Base-by-base conservation (phyloP, 2,888 invertebrate species). In the Rhabditoides inermis region DNA sequence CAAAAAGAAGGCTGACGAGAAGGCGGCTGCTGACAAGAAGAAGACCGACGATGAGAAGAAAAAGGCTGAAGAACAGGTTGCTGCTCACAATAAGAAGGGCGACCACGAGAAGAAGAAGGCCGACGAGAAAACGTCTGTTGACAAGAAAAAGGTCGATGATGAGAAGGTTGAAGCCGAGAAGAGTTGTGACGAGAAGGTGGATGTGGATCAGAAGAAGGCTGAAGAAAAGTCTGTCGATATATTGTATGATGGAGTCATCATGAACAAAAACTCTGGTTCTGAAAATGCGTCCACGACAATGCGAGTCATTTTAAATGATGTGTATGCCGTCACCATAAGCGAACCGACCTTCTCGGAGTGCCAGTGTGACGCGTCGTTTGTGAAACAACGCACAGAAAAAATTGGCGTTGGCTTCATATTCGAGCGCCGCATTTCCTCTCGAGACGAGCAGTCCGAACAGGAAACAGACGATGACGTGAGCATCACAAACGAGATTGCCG, bases 381-480 rank as follows among this genome's bases (percentile, higher is more conserved):
- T 52, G n/a, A 63, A 63, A 28, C 57, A 57, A 26, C 26, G 63
- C 28, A 61, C 61, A 3, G 63, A 57, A 30, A 61, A 61, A 41
- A 63, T 66, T 23, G 63, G 63, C 1, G 60, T 66, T 10, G 65
- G 65, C 18, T 57, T 66, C 15, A 58, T 66, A 27, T 66, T 56
- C 48, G 65, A 62, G 37, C 28, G 53, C 7, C 40, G n/a, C n/a
- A n/a, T 49, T 2, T 49, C 40, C 40, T 40, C 48, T 18, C 12
- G 22, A 4, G 37, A 6, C 1, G 47, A 20, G 3, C 12, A 49
- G 15, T 1, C 22, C 5, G 46, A 46, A 26, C 36, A 46, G 26
- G 26, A 35, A 15, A 35, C n/a, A n/a, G n/a, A n/a, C n/a, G n/a
- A n/a, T n/a, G n/a, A n/a, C n/a, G n/a, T n/a, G n/a, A n/a, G n/a